Conservation (phyloP, 2,888 invertebrate species). For the Terebella lapidaria region DNA sequence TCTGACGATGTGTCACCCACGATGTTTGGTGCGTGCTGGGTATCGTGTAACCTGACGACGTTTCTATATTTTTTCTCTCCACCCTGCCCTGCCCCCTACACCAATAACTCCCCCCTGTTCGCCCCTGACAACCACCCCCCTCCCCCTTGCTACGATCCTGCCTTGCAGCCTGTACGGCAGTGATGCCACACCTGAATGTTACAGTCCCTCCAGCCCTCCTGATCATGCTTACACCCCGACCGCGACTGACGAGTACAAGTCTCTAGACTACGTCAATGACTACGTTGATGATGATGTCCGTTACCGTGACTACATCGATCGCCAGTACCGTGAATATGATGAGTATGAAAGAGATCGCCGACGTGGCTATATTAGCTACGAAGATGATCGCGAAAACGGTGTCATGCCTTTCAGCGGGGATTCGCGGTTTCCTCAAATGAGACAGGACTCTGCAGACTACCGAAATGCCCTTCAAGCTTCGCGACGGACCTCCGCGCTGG, state of each 20-base stretch:
- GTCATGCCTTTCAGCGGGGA: not conserved
- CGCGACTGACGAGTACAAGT: slow-evolving; percentile 1
- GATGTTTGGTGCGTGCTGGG: too few species aligned
- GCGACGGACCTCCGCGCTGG: not conserved
- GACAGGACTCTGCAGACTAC: not conserved
- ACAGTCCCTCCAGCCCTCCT: slow-evolving; percentile 23
- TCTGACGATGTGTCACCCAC: too few species aligned
- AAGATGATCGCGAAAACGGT: not conserved
- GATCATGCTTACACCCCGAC: slow-evolving; percentile 27
- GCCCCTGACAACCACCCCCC: too few species aligned
- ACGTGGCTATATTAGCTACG: not conserved
- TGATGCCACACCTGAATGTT: slow-evolving; percentile 21
- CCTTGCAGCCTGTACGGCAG: slow-evolving; percentile 23
- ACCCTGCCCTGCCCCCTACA: too few species aligned
- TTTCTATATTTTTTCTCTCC: too few species aligned
- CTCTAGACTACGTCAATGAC: slow-evolving; percentile 8
- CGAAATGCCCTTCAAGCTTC: not conserved
- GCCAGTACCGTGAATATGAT: slow-evolving; percentile 2
- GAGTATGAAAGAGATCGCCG: slow-evolving; percentile 5
- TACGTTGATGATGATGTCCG: slow-evolving; percentile 9
- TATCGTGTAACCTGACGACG: too few species aligned
- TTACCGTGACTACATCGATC: slow-evolving; percentile 8
- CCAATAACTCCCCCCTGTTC: too few species aligned
- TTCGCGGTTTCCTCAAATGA: not conserved
- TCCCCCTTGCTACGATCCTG: too few species aligned